Conservation (phyloP, 2,888 invertebrate genomes). For the Spialia ferax region DNA sequence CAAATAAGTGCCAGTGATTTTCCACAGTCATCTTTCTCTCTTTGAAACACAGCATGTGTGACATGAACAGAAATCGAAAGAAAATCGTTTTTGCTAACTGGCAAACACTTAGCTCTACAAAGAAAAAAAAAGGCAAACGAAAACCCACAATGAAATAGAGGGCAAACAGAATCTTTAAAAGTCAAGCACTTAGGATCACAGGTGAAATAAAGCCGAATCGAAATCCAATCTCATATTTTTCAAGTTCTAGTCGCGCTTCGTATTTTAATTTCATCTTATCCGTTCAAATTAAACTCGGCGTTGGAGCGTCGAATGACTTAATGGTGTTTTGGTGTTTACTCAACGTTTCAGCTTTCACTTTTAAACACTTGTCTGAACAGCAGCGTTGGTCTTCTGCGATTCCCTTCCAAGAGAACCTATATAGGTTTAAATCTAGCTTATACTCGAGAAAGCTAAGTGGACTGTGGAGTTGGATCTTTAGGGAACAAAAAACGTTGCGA, state of each 20-base stretch:
- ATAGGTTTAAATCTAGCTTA: neutral
- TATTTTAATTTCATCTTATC: slow-evolving; percentile 55
- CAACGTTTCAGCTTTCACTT: slow-evolving; percentile 70
- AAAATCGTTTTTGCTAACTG: too few species aligned
- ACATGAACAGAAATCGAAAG: too few species aligned
- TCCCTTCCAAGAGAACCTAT: neutral
- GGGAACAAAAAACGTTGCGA: too few species aligned
- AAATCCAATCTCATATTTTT: slow-evolving; percentile 23
- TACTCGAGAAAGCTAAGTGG: too few species aligned
- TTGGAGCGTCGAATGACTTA: slow-evolving; percentile 68
- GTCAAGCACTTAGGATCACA: slow-evolving; percentile 4
- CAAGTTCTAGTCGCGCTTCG: slow-evolving; percentile 12
- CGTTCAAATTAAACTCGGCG: slow-evolving; percentile 68
- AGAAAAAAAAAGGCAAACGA: neutral
- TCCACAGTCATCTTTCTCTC: too few species aligned
- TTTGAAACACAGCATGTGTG: neutral
- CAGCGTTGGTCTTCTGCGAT: neutral
- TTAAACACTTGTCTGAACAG: slow-evolving; percentile 47
- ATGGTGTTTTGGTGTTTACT: slow-evolving; percentile 80
- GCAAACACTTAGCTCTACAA: too few species aligned
- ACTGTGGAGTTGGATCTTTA: too few species aligned
- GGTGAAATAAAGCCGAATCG: slow-evolving; percentile 3
- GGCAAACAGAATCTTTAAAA: neutral
- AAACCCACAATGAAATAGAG: neutral
- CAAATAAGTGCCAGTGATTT: too few species aligned